phyloP scores from a whole-genome alignment of 1,140 invertebrate genomes.

The Euwallacea similis region DNA sequence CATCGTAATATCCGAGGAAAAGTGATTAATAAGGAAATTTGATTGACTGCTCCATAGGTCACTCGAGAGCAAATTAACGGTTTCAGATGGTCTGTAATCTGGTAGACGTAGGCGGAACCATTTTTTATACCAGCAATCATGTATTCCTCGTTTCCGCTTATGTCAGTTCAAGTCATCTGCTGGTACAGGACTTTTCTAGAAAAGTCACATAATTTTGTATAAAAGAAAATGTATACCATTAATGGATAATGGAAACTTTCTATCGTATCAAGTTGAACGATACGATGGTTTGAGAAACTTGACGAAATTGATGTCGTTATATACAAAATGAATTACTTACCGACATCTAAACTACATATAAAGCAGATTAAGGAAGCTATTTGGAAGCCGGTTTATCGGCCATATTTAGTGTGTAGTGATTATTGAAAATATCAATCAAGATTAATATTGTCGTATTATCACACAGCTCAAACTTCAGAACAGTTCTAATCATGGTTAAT shows the following conservation, averaged over 20 bases:
- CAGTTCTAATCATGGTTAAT: no score
- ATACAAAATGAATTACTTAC: neutral
- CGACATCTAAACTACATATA: conserved; percentile 14
- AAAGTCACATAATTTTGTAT: no score
- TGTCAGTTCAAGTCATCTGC: conserved; percentile 3
- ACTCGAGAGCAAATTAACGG: conserved; percentile 29
- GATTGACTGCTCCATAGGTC: conserved; percentile 33
- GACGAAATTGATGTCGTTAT: neutral
- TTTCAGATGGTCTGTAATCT: conserved; percentile 39
- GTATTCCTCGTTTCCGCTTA: conserved; percentile 37
- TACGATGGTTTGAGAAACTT: neutral
- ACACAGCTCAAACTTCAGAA: neutral
- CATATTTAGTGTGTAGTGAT: neutral
- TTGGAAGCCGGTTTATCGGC: neutral
- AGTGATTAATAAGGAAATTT: conserved; percentile 22
- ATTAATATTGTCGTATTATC: neutral
- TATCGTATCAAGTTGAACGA: no score
- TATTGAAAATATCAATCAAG: conserved; percentile 4
- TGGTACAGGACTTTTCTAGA: no score
- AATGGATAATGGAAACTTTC: no score
- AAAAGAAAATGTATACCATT: no score
- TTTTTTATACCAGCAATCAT: conserved; percentile 40
- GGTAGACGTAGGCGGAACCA: conserved; percentile 42
- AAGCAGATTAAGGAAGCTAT: conserved; percentile 9
- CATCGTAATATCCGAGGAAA: no score